Base-by-base conservation (phyloP, 2,113 vertebrate species). In the Sminthopsis crassicaudata region DNA sequence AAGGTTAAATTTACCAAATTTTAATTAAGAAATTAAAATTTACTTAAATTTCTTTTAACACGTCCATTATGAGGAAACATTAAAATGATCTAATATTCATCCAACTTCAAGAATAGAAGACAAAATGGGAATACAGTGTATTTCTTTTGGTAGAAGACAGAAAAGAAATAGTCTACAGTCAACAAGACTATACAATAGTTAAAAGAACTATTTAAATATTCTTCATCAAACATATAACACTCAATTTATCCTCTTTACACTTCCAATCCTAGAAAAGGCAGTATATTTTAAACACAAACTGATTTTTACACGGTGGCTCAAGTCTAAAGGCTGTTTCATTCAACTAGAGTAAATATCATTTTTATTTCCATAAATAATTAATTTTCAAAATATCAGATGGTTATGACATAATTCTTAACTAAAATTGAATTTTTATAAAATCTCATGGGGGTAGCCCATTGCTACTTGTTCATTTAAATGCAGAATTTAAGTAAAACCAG, bases 271-370 rank as follows among this genome's bases (percentile, higher is more conserved):
- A 98, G 91, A 91, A 96, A 96, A 97, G 97, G 97, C 97, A 97
- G 97, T 93, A 98, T 97, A 90, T 97, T 95, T 92, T 98, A 97
- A 98, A 97, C 55, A 46, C 55, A 46, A 92, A 97, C 98, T 93
- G 95, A 98, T 98, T 98, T 98, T 98, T 97, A 98, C 90, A 97
- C 96, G 89, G 95, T 0, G 93, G 93, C 91, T 55, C 46, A 92
- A 94, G 96, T 93, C 92, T 96, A 92, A 97, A 96, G 96, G 96
- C 97, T 84, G 96, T 97, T 96, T 97, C 95, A 94, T 97, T 95
- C 96, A 55, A 93, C 93, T 93, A 42, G 2, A 4, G 25, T 36
- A 96, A 93, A 97, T 97, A 94, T 96, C 96, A 97, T 90, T 76
- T 14, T 94, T 50, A 97, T 97, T 98, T 98, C 97, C 98, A 54